A percentile compares a stretch with the other conserved stretches of the same genome.
Conservation (phyloP, 1,140 invertebrate genomes). For the Lamellibrachia luymesi region DNA sequence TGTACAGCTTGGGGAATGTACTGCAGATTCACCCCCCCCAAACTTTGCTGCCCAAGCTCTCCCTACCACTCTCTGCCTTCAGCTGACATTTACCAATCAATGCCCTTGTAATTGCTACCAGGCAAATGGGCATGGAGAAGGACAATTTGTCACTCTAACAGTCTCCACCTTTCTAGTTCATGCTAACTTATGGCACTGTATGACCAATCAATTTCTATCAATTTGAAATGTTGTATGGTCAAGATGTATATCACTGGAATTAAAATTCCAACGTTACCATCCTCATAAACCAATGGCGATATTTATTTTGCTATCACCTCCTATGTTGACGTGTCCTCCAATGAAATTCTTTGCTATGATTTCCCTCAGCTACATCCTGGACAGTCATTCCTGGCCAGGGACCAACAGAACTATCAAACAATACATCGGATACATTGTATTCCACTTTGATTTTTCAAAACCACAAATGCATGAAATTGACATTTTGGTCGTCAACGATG, state of each 20-base stretch:
- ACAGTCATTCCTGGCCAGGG: neutral
- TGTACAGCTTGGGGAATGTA: neutral
- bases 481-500: neutral
- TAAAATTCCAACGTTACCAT: too few relatives aligned
- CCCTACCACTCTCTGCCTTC: neutral
- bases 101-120: neutral
- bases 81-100: conserved; percentile 1
- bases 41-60: neutral
- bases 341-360: neutral
- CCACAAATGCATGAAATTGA: neutral
- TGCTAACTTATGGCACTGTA: neutral
- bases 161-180: neutral
- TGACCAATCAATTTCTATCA: neutral
- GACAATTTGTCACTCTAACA: neutral
- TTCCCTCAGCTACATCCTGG: neutral
- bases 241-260: too few relatives aligned
- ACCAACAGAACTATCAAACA: neutral
- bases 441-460: neutral
- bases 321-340: neutral
- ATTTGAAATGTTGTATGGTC: too few relatives aligned
- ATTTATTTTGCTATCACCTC: too few relatives aligned
- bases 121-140: neutral
- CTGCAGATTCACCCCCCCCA: neutral
- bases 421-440: neutral
- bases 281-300: too few relatives aligned